These are phyloP conservation scores for Syngnathus floridae DNA, from an alignment of 2,113 vertebrate species.

Conservation along the genomic window DNA sequence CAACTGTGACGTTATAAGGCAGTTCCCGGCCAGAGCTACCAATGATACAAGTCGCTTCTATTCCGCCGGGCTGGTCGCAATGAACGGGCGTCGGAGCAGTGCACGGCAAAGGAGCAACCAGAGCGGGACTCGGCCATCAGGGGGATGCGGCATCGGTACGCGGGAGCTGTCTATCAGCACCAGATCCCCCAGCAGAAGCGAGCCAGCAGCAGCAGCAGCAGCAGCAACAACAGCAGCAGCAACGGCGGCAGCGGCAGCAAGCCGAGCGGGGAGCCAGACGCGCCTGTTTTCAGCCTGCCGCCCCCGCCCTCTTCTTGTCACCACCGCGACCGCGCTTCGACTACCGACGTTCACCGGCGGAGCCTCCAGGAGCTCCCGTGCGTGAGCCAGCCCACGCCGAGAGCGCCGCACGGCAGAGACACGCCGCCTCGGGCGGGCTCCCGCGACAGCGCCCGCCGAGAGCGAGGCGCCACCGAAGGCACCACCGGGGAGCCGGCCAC, in stretches of 20 bases:
- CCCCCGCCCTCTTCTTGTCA: slow-evolving; percentile 66
- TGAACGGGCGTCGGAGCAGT: slow-evolving; percentile 67
- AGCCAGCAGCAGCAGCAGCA: slow-evolving; percentile 18
- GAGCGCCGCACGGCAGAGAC: slow-evolving; percentile 57
- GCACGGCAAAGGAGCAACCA: slow-evolving; percentile 65
- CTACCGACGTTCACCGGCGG: slow-evolving; percentile 55
- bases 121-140: slow-evolving; percentile 66
- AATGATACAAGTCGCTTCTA: slow-evolving; percentile 69
- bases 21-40: slow-evolving; percentile 69
- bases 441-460: slow-evolving; percentile 25
- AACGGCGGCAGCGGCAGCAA: background rate
- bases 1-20: slow-evolving; percentile 68
- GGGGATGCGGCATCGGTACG: slow-evolving; percentile 72
- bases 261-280: slow-evolving; percentile 49
- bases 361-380: slow-evolving; percentile 68
- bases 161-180: slow-evolving; percentile 68
- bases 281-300: slow-evolving; percentile 65
- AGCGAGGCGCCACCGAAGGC: slow-evolving; percentile 22
- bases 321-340: slow-evolving; percentile 60
- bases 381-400: slow-evolving; percentile 62
- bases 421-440: slow-evolving; percentile 53
- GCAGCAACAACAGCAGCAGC: too few relatives aligned
- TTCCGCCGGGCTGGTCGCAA: slow-evolving; percentile 67
- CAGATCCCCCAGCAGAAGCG: slow-evolving; percentile 49
- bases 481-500: slow-evolving; percentile 46